Base-by-base conservation (phyloP, 2,888 invertebrate species). In the Dexiosoma caninum region DNA sequence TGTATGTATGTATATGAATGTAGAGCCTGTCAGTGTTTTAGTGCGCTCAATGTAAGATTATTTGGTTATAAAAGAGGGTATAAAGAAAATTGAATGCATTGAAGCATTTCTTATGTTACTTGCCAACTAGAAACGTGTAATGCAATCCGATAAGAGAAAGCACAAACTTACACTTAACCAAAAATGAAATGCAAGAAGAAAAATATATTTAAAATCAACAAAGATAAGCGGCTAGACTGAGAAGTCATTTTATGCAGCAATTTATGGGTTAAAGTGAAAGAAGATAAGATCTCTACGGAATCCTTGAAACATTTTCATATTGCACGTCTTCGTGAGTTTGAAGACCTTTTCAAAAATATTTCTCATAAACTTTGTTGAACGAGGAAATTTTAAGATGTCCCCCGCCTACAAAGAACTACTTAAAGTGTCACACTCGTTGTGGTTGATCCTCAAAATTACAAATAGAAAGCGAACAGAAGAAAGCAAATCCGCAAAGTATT, bases 31-130 rank as follows among this genome's bases (percentile, higher is more conserved):
- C 42, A 71, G 32, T 42, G 16, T 35, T 67, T 71, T 21, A 78
- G 64, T 9, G 57, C 7, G 62, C 49, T 64, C 66, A 57, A 46
- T 66, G 57, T 35, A 40, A 46, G 77, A 70, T 77, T 77, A 77
- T 77, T 70, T 42, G 55, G 49, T 66, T 67, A 32, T 51, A 59
- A 67, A 67, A 42, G 8, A 9, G 57, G 44, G 60, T 37, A 51
- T 55, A 67, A 46, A 71, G 27, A 59, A 69, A 69, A 69, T 77
- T 60, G 67, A 72, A 74, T 72, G 67, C 74, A 72, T 69, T 69
- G 64, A 80, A 77, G 81, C 81, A 35, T 81, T 77, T 81, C 69
- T 64, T 74, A 64, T 81, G 77, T 81, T 72, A 64, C 74, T 64
- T 64, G 81, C 77, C 81, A 77, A 74, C 72, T 57, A 44, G 67